These are phyloP conservation scores for Lampropteryx suffumata DNA, from an alignment of 2,888 invertebrate species.

Conservation along the genomic window DNA sequence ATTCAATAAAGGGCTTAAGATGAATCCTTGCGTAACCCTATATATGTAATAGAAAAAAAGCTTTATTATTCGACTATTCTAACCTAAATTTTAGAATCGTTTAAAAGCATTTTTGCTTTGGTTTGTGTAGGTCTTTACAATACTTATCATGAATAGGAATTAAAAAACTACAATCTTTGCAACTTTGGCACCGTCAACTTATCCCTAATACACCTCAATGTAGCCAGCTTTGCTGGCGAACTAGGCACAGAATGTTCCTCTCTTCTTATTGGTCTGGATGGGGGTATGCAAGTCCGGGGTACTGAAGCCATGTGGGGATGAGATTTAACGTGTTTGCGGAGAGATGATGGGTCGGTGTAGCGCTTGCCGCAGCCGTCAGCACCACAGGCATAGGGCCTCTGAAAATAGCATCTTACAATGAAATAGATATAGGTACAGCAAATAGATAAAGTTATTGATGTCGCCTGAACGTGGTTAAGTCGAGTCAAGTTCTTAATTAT, in stretches of 20 bases:
- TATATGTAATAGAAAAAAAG: too few relatives aligned
- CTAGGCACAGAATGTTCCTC: constrained; percentile 69
- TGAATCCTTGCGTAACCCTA: neutral
- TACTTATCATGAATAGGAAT: neutral
- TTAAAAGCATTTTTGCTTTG: too few relatives aligned
- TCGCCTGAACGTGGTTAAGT: too few relatives aligned
- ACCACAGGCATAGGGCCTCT: constrained; percentile 97
- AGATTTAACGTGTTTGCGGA: constrained; percentile 96
- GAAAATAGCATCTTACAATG: constrained; percentile 33
- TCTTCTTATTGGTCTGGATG: constrained; percentile 56
- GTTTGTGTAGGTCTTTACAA: too few relatives aligned
- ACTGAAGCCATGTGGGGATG: constrained; percentile 81
- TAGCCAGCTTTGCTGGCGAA: constrained; percentile 72
- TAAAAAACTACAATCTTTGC: constrained; percentile 51
- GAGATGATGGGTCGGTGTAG: constrained; percentile 96
- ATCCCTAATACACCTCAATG: constrained; percentile 69
- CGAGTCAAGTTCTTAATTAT: too few relatives aligned
- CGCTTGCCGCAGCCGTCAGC: constrained; percentile 93
- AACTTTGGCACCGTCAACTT: constrained; percentile 69
- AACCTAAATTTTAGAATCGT: too few relatives aligned
- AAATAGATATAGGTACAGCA: too few relatives aligned
- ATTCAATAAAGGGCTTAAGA: neutral
- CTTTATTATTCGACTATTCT: too few relatives aligned
- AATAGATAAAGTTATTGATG: too few relatives aligned
- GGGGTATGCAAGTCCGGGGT: constrained; percentile 67